phyloP scores from a whole-genome alignment of 2,797 vertebrate genomes.

The Hypotaenidia philippensis region DNA sequence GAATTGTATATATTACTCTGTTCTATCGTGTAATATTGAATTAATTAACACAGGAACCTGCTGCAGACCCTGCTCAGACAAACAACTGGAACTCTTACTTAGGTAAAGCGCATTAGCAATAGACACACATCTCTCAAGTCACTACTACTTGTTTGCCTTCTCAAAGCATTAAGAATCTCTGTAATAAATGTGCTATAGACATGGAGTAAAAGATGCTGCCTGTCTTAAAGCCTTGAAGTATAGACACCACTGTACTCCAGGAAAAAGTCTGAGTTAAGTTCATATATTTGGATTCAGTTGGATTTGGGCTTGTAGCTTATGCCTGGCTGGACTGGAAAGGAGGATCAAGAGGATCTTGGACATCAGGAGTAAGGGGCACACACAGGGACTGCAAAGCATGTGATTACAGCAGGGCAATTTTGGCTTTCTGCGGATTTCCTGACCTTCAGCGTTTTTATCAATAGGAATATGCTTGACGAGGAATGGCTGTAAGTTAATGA shows the following conservation, averaged over 20 bases:
- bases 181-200: background rate
- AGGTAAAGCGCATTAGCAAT: background rate
- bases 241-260: background rate
- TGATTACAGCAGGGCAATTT: background rate
- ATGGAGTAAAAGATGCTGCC: background rate
- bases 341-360: background rate
- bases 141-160: background rate
- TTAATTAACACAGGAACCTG: background rate
- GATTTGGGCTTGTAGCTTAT: background rate
- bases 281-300: background rate
- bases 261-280: background rate
- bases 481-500: background rate
- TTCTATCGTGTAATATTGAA: background rate
- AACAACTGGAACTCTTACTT: background rate
- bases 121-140: background rate
- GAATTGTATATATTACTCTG: background rate
- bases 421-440: background rate
- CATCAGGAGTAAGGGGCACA: rapidly evolving
- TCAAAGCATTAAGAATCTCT: background rate
- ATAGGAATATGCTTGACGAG: background rate
- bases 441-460: background rate
- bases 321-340: background rate
- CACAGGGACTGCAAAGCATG: background rate
- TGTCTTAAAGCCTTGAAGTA: background rate
- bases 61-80: background rate